These are phyloP conservation scores for Calonectris borealis DNA, from an alignment of 2,113 vertebrate species.

Conservation along the genomic window DNA sequence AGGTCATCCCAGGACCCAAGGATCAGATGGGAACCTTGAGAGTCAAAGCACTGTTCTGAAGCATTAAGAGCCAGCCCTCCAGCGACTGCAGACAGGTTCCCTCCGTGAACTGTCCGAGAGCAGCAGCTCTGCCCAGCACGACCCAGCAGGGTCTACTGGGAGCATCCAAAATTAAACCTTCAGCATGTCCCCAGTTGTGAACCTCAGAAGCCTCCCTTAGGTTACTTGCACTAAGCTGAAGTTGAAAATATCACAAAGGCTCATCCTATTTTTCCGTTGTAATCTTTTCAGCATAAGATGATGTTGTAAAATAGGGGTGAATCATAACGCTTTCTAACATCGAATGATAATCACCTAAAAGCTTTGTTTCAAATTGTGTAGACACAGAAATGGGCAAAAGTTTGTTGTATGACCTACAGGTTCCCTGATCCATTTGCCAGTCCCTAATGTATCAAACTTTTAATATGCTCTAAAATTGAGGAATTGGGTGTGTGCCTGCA, in stretches of 20 bases:
- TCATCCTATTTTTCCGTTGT: accelerated
- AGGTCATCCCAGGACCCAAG: not conserved
- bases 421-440: not conserved
- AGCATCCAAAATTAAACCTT: not conserved
- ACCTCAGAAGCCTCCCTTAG: not conserved
- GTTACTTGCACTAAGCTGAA: not conserved
- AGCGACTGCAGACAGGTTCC: not conserved
- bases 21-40: not conserved
- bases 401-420: not conserved
- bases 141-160: not conserved
- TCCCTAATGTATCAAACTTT: not conserved
- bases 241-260: not conserved
- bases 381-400: not conserved
- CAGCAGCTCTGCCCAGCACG: not conserved
- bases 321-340: accelerated
- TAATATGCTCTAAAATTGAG: slow-evolving; percentile 15
- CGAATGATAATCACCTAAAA: not conserved
- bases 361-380: not conserved
- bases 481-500: slow-evolving; percentile 23
- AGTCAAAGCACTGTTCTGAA: not conserved
- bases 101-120: accelerated
- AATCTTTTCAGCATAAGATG: not conserved
- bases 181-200: not conserved
- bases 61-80: not conserved
- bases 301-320: not conserved